Evolutionary conservation across 1,140 invertebrate species (phyloP), one percentile per base, ranked within the genome.

Genomic region (Aphaenogaster ashmeadi): DNA sequence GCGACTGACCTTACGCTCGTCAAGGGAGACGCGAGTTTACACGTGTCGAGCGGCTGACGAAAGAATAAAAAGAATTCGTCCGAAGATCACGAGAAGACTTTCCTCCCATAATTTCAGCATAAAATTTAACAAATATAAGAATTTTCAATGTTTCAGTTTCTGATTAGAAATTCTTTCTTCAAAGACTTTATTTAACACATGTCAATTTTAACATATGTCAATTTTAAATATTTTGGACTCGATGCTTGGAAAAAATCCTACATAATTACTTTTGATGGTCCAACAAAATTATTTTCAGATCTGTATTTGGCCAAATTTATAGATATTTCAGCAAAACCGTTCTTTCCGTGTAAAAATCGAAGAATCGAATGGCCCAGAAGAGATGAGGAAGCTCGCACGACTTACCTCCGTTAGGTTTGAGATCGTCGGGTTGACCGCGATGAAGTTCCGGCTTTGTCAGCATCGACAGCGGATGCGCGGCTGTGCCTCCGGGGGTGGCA

Each of bases 391-490:
- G 1, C 41, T 77, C 15, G 8, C 8, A 36, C 6, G 52, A 95
- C 96, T 96, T 95, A 97, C 97, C 97, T 94, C 97, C 97, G 91
- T 96, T 97, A 13, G 96, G 95, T 92, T 97, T 97, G 36, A 96
- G 94, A 75, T 97, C 97, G 54, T 97, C 97, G 0, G 95, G 94
- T 52, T 95, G 95, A 64, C 94, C 94, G 75, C 97, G 95, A 93
- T 97, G 97, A 21, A 97, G 95, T 86, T 98, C 97, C n/a, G 97
- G 97, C 91, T 98, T 98, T 27, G 96, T 96, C 56, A 97, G 92
- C 96, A 97, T 97, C 15, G 96, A 96, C 1, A 98, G 96, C 1
- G 97, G 97, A 94, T 98, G 97, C 72, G 97, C 96, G 2, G 96
- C 96, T 27, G 96, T 95, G 52, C 96, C 96, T 83, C 96, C 96